phyloP scores from a whole-genome alignment of 2,797 vertebrate genomes.

The Psittacula derbiana region DNA sequence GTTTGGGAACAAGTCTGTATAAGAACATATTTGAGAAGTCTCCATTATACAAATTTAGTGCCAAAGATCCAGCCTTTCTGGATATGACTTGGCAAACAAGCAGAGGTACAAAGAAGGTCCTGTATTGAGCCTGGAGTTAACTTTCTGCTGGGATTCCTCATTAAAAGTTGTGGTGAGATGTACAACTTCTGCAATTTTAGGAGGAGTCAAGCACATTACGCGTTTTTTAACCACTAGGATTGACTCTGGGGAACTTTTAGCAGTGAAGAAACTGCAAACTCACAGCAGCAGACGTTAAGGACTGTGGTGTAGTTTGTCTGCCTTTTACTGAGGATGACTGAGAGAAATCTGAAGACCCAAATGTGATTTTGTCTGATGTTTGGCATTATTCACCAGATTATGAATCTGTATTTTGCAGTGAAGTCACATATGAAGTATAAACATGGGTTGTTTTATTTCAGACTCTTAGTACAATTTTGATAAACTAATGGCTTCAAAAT shows the following conservation, averaged over 20 bases:
- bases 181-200: background rate
- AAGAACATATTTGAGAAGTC: background rate
- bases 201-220: background rate
- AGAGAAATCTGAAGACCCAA: background rate
- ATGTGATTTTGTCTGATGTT: background rate
- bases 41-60: background rate
- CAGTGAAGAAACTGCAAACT: background rate
- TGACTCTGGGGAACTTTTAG: background rate
- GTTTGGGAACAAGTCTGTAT: background rate
- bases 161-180: slow-evolving; percentile 7
- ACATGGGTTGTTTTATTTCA: background rate
- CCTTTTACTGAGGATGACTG: background rate
- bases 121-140: background rate
- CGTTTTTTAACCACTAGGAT: background rate
- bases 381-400: background rate
- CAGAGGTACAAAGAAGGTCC: slow-evolving; percentile 9
- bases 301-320: background rate
- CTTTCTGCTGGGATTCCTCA: slow-evolving; percentile 3
- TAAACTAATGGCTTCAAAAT: background rate
- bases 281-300: background rate
- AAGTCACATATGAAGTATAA: background rate
- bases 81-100: background rate
- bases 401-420: background rate
- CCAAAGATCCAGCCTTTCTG: background rate
- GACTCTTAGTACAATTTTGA: background rate